A percentile compares a stretch with the other conserved stretches of the same genome.
Conservation (phyloP, 2,888 invertebrate species). For the Polia nebulosa region DNA sequence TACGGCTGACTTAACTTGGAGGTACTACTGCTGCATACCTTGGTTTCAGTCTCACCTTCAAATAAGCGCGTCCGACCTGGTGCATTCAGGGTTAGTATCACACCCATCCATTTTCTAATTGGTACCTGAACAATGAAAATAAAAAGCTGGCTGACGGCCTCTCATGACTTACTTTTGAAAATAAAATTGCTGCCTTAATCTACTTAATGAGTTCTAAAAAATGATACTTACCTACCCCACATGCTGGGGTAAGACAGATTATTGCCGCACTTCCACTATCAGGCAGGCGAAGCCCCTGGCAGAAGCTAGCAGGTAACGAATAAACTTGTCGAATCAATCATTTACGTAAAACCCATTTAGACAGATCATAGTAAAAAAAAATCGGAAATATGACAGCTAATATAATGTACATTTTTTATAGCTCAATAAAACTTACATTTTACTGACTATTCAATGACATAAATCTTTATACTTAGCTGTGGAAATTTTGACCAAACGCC, state of each 20-base stretch:
- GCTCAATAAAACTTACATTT: too few species aligned
- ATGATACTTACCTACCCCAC: neutral
- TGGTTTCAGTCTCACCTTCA: neutral
- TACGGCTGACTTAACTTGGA: too few species aligned
- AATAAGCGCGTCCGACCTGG: neutral
- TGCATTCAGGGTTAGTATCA: too few species aligned
- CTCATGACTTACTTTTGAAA: neutral
- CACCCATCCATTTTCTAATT: too few species aligned
- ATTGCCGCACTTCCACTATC: too few species aligned
- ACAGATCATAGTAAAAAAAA: neutral
- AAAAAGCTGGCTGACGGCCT: neutral
- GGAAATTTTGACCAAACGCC: neutral
- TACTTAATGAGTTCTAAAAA: neutral
- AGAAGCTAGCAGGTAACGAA: neutral
- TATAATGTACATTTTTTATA: neutral
- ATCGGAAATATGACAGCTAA: neutral
- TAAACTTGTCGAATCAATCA: neutral
- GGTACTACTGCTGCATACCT: neutral
- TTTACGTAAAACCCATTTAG: neutral
- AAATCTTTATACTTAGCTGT: neutral
- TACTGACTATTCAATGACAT: neutral
- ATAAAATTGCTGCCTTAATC: too few species aligned
- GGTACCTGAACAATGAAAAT: too few species aligned
- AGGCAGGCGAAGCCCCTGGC: too few species aligned
- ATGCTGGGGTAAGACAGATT: too few species aligned